Conservation (phyloP, 37 sponge, comb jelly and placozoan species). For the Agelas oroides region DNA sequence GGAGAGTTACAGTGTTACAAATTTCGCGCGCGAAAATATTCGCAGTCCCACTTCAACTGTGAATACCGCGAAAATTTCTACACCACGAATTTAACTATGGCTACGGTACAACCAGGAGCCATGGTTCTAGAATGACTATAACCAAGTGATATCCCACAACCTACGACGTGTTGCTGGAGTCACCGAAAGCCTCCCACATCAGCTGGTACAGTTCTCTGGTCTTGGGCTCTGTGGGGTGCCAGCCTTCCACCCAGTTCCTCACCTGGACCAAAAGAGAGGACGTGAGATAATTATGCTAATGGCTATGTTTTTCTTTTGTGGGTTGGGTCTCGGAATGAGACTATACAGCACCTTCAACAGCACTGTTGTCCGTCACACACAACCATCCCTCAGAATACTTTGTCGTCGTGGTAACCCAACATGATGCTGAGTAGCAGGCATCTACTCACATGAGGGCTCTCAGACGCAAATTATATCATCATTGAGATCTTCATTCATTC, state of each 20-base stretch:
- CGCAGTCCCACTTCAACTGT: too few species aligned
- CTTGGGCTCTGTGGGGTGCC: conserved; percentile 27
- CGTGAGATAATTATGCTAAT: background rate
- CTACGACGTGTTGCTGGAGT: conserved; percentile 40
- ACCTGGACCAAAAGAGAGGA: conserved; percentile 3
- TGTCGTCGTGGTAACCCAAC: conserved; percentile 4
- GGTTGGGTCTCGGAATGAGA: background rate
- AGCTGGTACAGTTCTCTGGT: conserved; percentile 12
- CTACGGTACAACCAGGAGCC: too few species aligned
- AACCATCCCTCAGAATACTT: conserved; percentile 41
- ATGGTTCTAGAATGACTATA: too few species aligned
- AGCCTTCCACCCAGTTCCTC: conserved; percentile 46
- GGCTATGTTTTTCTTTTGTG: background rate
- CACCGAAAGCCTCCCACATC: conserved; percentile 46
- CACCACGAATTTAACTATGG: too few species aligned
- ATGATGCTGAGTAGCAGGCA: conserved; percentile 48
- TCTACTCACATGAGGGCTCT: conserved; percentile 44
- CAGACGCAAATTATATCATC: conserved; percentile 81
- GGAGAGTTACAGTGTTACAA: too few species aligned
- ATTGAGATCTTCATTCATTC: conserved; percentile 15
- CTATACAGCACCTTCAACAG: too few species aligned
- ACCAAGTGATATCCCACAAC: conserved; percentile 7
- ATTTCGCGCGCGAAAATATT: too few species aligned
- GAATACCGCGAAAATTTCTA: too few species aligned
- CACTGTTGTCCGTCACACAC: too few species aligned